Evolutionary conservation across 2,113 vertebrate species (phyloP).

Genomic region (Cyprinodon tularosa): DNA sequence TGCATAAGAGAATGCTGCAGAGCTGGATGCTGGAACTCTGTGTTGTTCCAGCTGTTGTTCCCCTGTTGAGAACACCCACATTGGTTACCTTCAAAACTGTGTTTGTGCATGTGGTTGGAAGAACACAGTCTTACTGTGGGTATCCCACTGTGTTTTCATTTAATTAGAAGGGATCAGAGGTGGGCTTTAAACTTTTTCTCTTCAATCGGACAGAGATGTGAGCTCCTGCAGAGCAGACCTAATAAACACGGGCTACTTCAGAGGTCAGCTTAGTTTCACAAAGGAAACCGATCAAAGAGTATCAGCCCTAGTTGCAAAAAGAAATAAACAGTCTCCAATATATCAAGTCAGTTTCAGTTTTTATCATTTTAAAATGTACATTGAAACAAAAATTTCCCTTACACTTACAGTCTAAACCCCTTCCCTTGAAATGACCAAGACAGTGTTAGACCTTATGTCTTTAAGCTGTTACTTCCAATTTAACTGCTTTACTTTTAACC

Average conservation of each 20-base stretch:
- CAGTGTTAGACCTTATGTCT: too few relatives aligned
- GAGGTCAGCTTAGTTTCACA: slow-evolving; percentile 52
- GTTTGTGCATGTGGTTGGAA: slow-evolving; percentile 26
- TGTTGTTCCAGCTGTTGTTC: slow-evolving; percentile 46
- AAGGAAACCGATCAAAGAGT: slow-evolving; percentile 49
- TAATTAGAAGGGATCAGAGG: slow-evolving; percentile 74
- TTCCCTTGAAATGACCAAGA: background rate
- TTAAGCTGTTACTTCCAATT: too few relatives aligned
- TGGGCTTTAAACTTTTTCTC: slow-evolving; percentile 67
- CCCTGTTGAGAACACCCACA: slow-evolving; percentile 40
- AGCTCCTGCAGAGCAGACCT: slow-evolving; percentile 62
- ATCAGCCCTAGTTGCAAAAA: slow-evolving; percentile 21
- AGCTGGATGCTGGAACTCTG: slow-evolving; percentile 45
- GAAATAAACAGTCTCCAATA: background rate
- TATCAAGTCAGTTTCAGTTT: slow-evolving; percentile 9
- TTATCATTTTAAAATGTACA: slow-evolving; percentile 29
- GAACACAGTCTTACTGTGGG: slow-evolving; percentile 36
- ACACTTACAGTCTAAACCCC: background rate
- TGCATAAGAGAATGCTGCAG: slow-evolving; percentile 53
- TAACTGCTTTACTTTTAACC: too few relatives aligned
- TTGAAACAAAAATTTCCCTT: slow-evolving; percentile 1
- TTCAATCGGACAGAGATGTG: slow-evolving; percentile 45
- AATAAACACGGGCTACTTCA: slow-evolving; percentile 52
- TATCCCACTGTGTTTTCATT: slow-evolving; percentile 70
- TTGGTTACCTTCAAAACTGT: slow-evolving; percentile 37